phyloP scores from a whole-genome alignment of 92 coral and sea anemone genomes.

The Pocillopora meandrina region DNA sequence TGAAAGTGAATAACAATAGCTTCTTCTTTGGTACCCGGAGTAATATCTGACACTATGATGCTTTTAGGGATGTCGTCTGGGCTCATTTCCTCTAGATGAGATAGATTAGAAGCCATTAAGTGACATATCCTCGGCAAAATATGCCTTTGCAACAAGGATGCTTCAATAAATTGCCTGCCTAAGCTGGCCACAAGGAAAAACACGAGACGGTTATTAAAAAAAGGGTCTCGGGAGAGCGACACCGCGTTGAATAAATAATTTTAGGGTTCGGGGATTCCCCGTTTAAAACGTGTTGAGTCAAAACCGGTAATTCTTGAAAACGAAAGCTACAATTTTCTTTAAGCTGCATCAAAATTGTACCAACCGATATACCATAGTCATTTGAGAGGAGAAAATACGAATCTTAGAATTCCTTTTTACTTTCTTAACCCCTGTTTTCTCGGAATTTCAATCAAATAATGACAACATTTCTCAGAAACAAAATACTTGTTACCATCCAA shows the following conservation, averaged over 20 bases:
- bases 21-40: slow-evolving; percentile 30
- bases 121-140: neutral
- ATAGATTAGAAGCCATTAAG: slow-evolving; percentile 21
- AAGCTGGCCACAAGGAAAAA: neutral
- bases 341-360: too few species aligned
- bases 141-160: neutral
- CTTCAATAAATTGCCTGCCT: neutral
- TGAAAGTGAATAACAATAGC: slow-evolving; percentile 59
- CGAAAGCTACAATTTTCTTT: too few species aligned
- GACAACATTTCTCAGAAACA: slow-evolving; percentile 29
- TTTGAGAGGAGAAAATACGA: neutral
- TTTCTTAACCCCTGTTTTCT: neutral
- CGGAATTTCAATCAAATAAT: neutral
- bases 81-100: neutral
- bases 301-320: too few species aligned
- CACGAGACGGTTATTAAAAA: neutral
- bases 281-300: too few species aligned
- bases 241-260: neutral
- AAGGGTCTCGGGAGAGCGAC: neutral
- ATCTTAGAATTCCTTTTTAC: neutral
- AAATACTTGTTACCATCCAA: neutral
- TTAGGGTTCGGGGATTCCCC: slow-evolving; percentile 39
- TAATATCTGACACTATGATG: slow-evolving; percentile 37
- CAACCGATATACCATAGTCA: neutral
- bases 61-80: slow-evolving; percentile 37